Percentiles rank a stretch among this genome's conserved stretches.
These are phyloP conservation scores for Parauchenoglanis ngamensis DNA, from an alignment of 2,797 vertebrate genomes.

Conservation along the genomic window DNA sequence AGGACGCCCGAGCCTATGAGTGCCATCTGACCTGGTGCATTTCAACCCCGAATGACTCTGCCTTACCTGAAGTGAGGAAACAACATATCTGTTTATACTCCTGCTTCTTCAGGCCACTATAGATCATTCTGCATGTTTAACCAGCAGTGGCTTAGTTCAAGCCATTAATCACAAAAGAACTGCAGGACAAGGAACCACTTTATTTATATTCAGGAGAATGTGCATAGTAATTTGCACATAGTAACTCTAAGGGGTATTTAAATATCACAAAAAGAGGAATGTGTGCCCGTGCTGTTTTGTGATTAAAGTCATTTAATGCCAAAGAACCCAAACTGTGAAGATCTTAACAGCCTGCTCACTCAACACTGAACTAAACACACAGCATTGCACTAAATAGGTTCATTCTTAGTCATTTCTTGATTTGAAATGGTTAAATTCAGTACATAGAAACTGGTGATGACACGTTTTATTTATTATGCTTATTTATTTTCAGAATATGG, in stretches of 20 bases:
- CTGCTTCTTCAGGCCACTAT: constrained; percentile 18
- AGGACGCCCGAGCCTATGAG: constrained; percentile 41
- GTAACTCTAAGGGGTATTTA: constrained; percentile 30
- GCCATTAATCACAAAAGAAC: constrained; percentile 14
- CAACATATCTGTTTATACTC: constrained; percentile 22
- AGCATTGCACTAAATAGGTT: background rate
- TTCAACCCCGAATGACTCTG: constrained; percentile 29
- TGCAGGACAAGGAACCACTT: background rate
- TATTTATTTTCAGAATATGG: background rate
- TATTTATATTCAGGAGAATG: constrained; percentile 23
- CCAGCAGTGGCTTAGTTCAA: constrained; percentile 28
- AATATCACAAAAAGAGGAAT: background rate
- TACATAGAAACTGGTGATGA: background rate
- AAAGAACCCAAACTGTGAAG: constrained; percentile 7
- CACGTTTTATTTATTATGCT: background rate
- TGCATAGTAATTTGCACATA: constrained; percentile 2
- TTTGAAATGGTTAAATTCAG: too few species aligned
- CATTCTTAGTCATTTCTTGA: background rate
- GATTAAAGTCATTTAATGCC: constrained; percentile 41
- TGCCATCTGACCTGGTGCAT: constrained; percentile 26
- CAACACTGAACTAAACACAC: background rate
- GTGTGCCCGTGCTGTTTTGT: background rate
- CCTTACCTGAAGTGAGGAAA: constrained; percentile 22
- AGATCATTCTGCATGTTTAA: constrained; percentile 38
- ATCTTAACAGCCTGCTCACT: background rate